phyloP scores from a whole-genome alignment of 2,113 vertebrate genomes.

The Choloepus hoffmanni region DNA sequence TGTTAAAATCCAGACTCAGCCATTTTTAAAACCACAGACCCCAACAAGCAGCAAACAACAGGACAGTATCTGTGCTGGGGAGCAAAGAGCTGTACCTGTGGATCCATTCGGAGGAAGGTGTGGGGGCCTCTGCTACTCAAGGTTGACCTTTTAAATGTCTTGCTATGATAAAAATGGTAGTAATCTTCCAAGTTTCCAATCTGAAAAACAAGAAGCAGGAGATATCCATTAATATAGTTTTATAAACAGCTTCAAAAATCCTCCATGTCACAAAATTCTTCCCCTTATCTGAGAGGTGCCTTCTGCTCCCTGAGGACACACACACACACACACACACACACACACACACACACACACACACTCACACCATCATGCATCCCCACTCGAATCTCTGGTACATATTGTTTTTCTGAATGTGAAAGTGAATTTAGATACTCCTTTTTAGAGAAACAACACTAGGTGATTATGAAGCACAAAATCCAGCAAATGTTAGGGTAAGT shows the following conservation, averaged over 20 bases:
- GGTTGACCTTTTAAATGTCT: conserved; percentile 91
- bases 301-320: neutral
- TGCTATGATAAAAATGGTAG: conserved; percentile 96
- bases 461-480: neutral
- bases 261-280: neutral
- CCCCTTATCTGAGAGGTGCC: neutral
- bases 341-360: neutral
- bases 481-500: neutral
- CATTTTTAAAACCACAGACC: neutral
- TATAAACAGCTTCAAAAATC: neutral
- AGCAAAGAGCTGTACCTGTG: conserved; percentile 87
- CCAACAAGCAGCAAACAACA: neutral
- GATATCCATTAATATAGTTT: neutral
- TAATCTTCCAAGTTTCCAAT: conserved; percentile 94
- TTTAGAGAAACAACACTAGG: conserved; percentile 20
- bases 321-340: neutral
- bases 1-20: neutral
- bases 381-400: neutral
- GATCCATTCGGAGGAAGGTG: conserved; percentile 95
- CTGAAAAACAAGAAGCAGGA: conserved; percentile 83
- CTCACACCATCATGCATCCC: fast-evolving
- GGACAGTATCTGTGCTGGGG: fast-evolving
- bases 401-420: neutral
- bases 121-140: conserved; percentile 90
- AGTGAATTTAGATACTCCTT: neutral